Conservation (phyloP, 2,888 invertebrate genomes). For the Lasioglossum malachurum region DNA sequence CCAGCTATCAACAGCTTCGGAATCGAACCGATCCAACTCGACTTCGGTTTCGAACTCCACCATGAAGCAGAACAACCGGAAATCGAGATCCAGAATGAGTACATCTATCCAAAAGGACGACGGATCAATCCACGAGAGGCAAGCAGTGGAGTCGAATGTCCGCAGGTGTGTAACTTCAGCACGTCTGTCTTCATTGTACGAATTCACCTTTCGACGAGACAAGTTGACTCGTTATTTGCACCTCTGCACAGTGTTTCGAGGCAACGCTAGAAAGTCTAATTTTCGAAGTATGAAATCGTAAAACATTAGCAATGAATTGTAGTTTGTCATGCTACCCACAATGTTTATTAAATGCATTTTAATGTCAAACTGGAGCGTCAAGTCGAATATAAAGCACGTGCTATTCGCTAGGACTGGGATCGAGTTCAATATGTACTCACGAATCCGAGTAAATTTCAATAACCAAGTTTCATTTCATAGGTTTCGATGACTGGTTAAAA, state of each 20-base stretch:
- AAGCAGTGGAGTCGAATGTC: slow-evolving; percentile 2
- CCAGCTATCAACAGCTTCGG: slow-evolving; percentile 70
- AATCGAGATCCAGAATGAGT: slow-evolving; percentile 13
- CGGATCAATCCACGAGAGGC: neutral
- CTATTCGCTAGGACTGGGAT: no score
- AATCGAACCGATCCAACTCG: slow-evolving; percentile 19
- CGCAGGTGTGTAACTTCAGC: slow-evolving; percentile 6
- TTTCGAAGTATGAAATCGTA: no score
- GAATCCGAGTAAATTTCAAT: no score
- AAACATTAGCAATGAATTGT: no score
- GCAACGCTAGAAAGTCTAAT: neutral
- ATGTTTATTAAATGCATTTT: no score
- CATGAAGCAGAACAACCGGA: neutral
- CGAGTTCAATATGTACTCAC: no score
- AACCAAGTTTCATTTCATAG: no score
- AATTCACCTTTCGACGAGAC: neutral
- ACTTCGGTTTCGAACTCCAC: neutral
- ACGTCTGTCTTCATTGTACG: neutral
- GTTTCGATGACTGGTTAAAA: no score
- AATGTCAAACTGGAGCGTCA: no score
- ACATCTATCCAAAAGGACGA: neutral
- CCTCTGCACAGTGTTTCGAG: neutral
- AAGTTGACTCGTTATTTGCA: neutral
- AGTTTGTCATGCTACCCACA: no score
- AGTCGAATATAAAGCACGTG: no score